These are phyloP conservation scores for Ichneumoninae sp. DNA, from an alignment of 2,888 invertebrate species.

Conservation along the genomic window DNA sequence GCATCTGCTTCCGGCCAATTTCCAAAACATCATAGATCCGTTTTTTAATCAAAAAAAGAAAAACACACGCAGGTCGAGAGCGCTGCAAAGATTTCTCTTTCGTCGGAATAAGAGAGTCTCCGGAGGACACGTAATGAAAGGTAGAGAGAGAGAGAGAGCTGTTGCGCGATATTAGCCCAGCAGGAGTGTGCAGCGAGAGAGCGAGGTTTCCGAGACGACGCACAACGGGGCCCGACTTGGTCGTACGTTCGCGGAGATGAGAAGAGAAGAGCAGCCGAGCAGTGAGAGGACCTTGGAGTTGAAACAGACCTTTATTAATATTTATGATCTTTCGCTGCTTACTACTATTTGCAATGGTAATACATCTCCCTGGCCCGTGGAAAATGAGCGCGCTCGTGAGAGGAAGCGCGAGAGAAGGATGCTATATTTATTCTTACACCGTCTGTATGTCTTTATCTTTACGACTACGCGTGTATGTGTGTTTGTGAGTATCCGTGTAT, in stretches of 20 bases:
- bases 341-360: constrained; percentile 81
- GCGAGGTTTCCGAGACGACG: constrained; percentile 21
- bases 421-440: constrained; percentile 31
- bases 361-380: constrained; percentile 59
- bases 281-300: constrained; percentile 74
- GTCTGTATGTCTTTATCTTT: background rate
- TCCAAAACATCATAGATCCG: background rate
- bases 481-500: background rate
- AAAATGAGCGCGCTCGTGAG: constrained; percentile 52
- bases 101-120: constrained; percentile 29
- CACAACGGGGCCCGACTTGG: background rate
- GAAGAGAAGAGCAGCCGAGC: constrained; percentile 38
- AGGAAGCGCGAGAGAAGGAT: constrained; percentile 1
- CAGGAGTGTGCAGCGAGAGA: constrained; percentile 1
- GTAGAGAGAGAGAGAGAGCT: constrained; percentile 15
- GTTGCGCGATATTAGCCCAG: constrained; percentile 33
- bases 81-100: constrained; percentile 34
- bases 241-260: constrained; percentile 3
- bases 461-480: background rate
- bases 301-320: constrained; percentile 79
- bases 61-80: constrained; percentile 9
- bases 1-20: background rate
- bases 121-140: constrained; percentile 18
- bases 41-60: background rate
- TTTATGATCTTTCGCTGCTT: constrained; percentile 78